Evolutionary conservation across 2,113 vertebrate genomes (phyloP), one percentile per base, ranked within the genome.

Genomic region (Salvelinus fontinalis): DNA sequence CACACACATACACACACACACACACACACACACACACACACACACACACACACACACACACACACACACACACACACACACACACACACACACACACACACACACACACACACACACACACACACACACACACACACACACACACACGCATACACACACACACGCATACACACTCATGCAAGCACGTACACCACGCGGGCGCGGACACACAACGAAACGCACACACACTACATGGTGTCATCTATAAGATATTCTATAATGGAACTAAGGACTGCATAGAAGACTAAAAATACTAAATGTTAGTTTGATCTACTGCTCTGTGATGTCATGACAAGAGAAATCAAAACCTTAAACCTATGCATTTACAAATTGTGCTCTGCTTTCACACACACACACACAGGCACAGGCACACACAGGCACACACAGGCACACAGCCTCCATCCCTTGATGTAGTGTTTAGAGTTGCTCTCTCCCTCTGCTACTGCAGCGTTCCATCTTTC

Each of bases 401-500:
- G 31, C 31, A 31, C 5, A 31, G 29, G 31, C 31, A 34, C 31
- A 31, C 5, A 34, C 31, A 34, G 31, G 6, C 31, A 34, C 31
- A 34, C 31, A 34, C 34, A 59, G 18, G 44, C 5, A 54, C 11
- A 67, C 72, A 74, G 66, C 49, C 51, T 75, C 57, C 34, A 57
- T 31, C 67, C 20, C n/a, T 11, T 44, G 48, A 12, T 80, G 69
- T 70, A 60, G 75, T 57, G 70, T 71, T 83, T 8, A 27, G 14
- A 81, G 67, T 70, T 57, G 79, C 77, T 39, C 80, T 82, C 82
- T 76, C 62, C 80, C 76, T 26, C 73, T 91, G 86, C 90, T 18
- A 54, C 14, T 89, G 90, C 90, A 90, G 86, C 85, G 80, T 86
- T 89, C 79, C 75, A 80, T 90, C 84, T 89, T 77, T 88, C 77